Base-by-base conservation (phyloP, 2,113 vertebrate genomes). In the Nothocercus julius region DNA sequence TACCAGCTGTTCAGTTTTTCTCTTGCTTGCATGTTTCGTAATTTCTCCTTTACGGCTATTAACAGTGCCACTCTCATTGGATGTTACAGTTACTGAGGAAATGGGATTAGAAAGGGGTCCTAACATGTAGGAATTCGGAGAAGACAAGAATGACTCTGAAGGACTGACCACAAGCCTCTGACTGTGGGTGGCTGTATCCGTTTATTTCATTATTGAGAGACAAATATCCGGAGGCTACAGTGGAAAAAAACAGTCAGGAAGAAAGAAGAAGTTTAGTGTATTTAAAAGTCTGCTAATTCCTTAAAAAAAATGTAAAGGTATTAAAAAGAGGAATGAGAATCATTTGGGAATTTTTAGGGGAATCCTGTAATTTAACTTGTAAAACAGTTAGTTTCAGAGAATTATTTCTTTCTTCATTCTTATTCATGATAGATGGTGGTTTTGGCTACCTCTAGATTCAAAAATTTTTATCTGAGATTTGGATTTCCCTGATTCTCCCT, bases 111-210 rank as follows among this genome's bases (percentile, higher is more conserved):
- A 90, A 86, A 82, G n/a, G 61, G 51, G 25, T 82, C 87, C 70
- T 87, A 61, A 28, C 17, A 83, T 85, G 63, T 67, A 86, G 25
- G 40, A 79, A 87, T 62, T 89, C 66, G 73, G 32, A 78, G 77
- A 90, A 93, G 53, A 89, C 49, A 90, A 95, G 86, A 95, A 89
- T 96, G 59, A 97, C 87, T 96, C 80, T 80, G 84, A 95, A 87
- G 74, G 82, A 82, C 90, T 97, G 90, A 96, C 96, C 84, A 62
- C 97, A 97, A 97, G 86, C 34, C 61, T 77, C 64, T 70, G 87
- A 28, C 42, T 40, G 97, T 98, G 97, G 97, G 97, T 92, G 96
- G 95, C 61, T 96, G 92, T 93, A 97, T 97, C 95, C 75, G 42
- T 87, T 97, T 87, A 63, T 94, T 89, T 97, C 89, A 93, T 97